Conservation (phyloP, 1,140 invertebrate species). For the Galendromus occidentalis region DNA sequence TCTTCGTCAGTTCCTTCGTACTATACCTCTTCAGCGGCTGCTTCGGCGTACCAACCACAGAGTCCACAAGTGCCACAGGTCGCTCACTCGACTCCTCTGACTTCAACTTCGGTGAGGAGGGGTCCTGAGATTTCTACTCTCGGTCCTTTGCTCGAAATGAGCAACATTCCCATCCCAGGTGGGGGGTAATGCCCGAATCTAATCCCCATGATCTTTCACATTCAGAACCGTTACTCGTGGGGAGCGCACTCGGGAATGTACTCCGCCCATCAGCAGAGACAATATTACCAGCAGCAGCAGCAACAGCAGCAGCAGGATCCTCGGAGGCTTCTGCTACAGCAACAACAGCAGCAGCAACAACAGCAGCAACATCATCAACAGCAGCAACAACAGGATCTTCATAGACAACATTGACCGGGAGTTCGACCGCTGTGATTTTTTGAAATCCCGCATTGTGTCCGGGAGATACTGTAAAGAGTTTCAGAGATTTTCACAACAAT, state of each 20-base stretch:
- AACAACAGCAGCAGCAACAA: background rate
- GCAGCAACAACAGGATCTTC: background rate
- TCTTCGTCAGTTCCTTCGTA: background rate
- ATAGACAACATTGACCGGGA: background rate
- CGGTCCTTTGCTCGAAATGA: too few species aligned
- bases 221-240: background rate
- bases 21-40: background rate
- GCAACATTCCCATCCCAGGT: background rate
- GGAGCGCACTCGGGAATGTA: background rate
- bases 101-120: background rate
- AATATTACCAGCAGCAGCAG: background rate
- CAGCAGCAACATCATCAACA: background rate
- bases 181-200: too few species aligned
- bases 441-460: too few species aligned
- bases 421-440: too few species aligned
- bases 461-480: too few species aligned
- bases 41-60: background rate
- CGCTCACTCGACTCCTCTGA: background rate
- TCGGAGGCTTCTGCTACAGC: background rate
- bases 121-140: too few species aligned
- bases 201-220: background rate
- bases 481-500: too few species aligned
- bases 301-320: background rate
- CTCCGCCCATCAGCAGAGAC: background rate
- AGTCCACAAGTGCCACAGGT: background rate